Percentiles rank a stretch among this genome's conserved stretches.
These are phyloP conservation scores for Epistrophe grossulariae DNA, from an alignment of 2,888 invertebrate genomes.

Conservation along the genomic window DNA sequence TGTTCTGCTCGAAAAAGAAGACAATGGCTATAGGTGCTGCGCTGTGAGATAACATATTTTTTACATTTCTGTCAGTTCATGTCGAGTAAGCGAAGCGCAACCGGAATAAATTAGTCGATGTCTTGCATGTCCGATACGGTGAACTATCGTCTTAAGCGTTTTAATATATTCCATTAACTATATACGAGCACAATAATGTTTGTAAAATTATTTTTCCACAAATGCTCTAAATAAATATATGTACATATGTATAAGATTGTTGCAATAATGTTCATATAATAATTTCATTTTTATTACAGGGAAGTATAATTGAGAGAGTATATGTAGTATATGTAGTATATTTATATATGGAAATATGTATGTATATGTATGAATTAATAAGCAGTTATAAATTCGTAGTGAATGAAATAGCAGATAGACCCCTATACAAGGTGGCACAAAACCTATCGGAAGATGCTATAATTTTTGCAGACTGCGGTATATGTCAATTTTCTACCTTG, in stretches of 20 bases:
- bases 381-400: too few species aligned
- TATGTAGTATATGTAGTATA: too few species aligned
- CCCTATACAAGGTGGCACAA: too few species aligned
- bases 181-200: neutral
- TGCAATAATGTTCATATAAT: constrained; percentile 1
- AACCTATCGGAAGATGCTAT: too few species aligned
- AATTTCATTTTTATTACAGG: constrained; percentile 2
- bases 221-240: constrained; percentile 16
- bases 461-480: too few species aligned
- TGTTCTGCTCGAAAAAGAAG: constrained; percentile 9
- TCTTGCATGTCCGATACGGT: constrained; percentile 73
- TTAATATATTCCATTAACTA: constrained; percentile 12
- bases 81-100: constrained; percentile 70
- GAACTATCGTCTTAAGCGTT: constrained; percentile 69
- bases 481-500: too few species aligned
- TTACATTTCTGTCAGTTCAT: constrained; percentile 49
- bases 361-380: too few species aligned
- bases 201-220: neutral
- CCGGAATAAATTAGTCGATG: constrained; percentile 67
- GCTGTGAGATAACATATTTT: constrained; percentile 57
- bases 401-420: too few species aligned
- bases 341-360: too few species aligned
- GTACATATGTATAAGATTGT: constrained; percentile 15
- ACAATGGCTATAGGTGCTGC: constrained; percentile 55
- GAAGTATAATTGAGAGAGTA: neutral